Conservation (phyloP, 2,888 invertebrate genomes). For the Dynastes tityus region DNA sequence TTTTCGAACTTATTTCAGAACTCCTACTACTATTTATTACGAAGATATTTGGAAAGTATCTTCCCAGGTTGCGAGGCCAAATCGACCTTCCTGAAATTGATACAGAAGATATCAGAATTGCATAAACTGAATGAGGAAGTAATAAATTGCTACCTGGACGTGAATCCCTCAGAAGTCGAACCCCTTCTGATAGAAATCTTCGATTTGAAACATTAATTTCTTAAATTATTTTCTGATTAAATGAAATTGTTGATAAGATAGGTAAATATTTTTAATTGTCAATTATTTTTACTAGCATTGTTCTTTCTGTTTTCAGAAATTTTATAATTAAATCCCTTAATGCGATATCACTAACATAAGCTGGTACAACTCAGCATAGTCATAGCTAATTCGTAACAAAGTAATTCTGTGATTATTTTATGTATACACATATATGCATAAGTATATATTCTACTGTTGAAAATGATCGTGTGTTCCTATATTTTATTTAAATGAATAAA, state of each 20-base stretch:
- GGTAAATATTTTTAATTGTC: no score
- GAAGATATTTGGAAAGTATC: slow-evolving; percentile 87
- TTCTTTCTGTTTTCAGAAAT: not conserved
- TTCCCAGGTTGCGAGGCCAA: slow-evolving; percentile 91
- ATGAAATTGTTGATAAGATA: not conserved
- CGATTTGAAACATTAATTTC: slow-evolving; percentile 82
- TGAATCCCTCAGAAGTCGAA: slow-evolving; percentile 92
- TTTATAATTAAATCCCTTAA: not conserved
- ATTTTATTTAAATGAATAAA: slow-evolving; percentile 35
- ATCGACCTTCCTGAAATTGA: slow-evolving; percentile 88
- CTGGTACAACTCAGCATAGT: slow-evolving; percentile 14
- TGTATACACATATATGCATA: slow-evolving; percentile 1
- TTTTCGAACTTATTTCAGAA: slow-evolving; percentile 76
- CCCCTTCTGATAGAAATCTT: slow-evolving; percentile 96
- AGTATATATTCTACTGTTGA: slow-evolving; percentile 19
- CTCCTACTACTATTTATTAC: slow-evolving; percentile 90
- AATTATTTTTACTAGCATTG: not conserved
- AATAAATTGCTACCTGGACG: slow-evolving; percentile 93
- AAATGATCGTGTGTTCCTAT: slow-evolving; percentile 31
- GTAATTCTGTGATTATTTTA: slow-evolving; percentile 36
- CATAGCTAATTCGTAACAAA: slow-evolving; percentile 26
- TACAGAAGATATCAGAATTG: slow-evolving; percentile 93
- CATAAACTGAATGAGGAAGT: slow-evolving; percentile 91
- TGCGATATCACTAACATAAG: slow-evolving; percentile 20
- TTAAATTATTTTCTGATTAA: not conserved